Conservation (phyloP, 2,888 invertebrate species). For the Lycocerus yunnanus region DNA sequence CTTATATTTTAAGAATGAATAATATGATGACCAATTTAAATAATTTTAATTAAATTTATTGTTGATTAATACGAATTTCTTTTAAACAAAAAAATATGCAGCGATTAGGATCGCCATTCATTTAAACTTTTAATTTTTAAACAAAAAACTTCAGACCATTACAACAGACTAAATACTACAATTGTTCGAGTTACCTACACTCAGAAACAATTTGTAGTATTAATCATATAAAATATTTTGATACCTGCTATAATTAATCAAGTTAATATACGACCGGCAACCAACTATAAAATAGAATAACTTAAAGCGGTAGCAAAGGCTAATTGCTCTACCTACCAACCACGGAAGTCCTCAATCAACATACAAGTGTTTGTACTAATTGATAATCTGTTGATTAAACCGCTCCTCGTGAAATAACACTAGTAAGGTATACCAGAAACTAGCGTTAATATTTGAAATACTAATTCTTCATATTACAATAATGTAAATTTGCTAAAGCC, state of each 20-base stretch:
- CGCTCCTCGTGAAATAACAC: slow-evolving; percentile 13
- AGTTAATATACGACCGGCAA: neutral
- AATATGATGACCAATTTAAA: too few relatives aligned
- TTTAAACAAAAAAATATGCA: neutral
- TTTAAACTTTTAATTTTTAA: neutral
- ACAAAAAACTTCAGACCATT: neutral
- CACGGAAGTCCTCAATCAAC: slow-evolving; percentile 4
- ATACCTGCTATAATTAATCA: neutral
- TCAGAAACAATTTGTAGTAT: neutral
- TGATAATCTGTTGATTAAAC: slow-evolving; percentile 18
- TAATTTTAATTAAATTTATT: too few relatives aligned
- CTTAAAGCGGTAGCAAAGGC: neutral
- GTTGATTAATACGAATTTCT: too few relatives aligned
- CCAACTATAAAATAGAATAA: neutral
- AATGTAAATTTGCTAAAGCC: neutral
- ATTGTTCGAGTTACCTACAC: neutral
- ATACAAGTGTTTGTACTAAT: slow-evolving; percentile 18
- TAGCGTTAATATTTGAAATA: neutral
- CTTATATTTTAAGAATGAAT: too few relatives aligned
- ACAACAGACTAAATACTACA: neutral
- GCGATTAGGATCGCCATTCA: neutral
- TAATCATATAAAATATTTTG: neutral
- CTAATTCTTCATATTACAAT: neutral
- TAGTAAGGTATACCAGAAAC: slow-evolving; percentile 6
- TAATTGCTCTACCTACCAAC: neutral